phyloP scores from a whole-genome alignment of 2,888 invertebrate species.

The Mongoloraphidia duomilia region DNA sequence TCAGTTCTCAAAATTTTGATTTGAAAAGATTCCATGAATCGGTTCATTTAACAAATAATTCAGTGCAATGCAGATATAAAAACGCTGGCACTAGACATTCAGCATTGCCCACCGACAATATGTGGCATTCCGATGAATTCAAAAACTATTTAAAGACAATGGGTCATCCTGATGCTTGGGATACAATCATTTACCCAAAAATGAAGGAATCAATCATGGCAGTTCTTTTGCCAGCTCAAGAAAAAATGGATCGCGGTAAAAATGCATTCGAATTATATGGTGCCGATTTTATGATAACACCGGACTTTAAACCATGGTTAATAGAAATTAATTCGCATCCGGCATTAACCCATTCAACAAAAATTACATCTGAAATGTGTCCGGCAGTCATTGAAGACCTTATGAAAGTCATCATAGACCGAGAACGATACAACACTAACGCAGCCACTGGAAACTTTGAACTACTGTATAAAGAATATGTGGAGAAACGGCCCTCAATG shows the following conservation, averaged over 20 bases:
- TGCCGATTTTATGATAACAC: slow-evolving; percentile 81
- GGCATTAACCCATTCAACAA: slow-evolving; percentile 66
- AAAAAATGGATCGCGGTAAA: slow-evolving; percentile 48
- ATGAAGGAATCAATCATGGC: slow-evolving; percentile 72
- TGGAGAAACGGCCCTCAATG: background rate
- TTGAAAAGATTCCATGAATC: slow-evolving; percentile 68
- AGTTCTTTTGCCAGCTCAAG: slow-evolving; percentile 66
- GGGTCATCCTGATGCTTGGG: slow-evolving; percentile 49
- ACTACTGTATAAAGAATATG: slow-evolving; percentile 21
- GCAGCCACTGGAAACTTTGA: slow-evolving; percentile 45
- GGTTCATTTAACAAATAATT: slow-evolving; percentile 77
- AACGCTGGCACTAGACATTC: slow-evolving; percentile 37
- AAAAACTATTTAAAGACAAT: slow-evolving; percentile 42
- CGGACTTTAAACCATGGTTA: slow-evolving; percentile 73
- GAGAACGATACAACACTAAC: slow-evolving; percentile 24
- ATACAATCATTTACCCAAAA: slow-evolving; percentile 62
- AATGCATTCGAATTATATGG: slow-evolving; percentile 83
- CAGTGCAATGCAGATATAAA: slow-evolving; percentile 65
- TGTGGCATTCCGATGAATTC: slow-evolving; percentile 71
- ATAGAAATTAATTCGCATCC: slow-evolving; percentile 90
- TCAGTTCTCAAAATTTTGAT: slow-evolving; percentile 71
- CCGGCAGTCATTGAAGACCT: slow-evolving; percentile 68
- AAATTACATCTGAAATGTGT: slow-evolving; percentile 71
- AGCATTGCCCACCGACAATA: slow-evolving; percentile 58
- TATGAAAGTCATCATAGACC: slow-evolving; percentile 54